phyloP scores from a whole-genome alignment of 30 jellyfish, hydroid and myxozoan species.

The Aurelia coerulea region DNA sequence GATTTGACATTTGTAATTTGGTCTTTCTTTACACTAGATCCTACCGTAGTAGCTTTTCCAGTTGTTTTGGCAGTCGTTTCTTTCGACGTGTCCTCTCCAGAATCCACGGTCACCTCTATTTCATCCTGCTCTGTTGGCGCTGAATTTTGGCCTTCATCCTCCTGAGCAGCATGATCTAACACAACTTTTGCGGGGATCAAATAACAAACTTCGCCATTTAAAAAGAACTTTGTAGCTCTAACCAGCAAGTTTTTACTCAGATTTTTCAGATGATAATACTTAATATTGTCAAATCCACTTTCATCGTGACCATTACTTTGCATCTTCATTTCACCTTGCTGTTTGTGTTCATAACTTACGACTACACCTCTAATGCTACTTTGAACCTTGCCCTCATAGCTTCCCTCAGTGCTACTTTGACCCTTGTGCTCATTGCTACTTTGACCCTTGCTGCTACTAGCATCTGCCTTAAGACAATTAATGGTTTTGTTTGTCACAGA shows the following conservation, averaged over 20 bases:
- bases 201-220: constrained; percentile 55
- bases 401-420: not conserved
- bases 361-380: too few species aligned
- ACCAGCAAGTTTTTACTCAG: not conserved
- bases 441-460: not conserved
- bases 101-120: too few species aligned
- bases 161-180: not conserved
- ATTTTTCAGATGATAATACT: not conserved
- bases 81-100: too few species aligned
- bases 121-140: not conserved
- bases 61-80: too few species aligned
- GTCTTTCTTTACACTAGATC: too few species aligned
- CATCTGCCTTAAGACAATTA: not conserved
- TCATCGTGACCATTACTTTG: too few species aligned
- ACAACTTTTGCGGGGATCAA: constrained; percentile 50
- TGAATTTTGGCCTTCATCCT: constrained; percentile 4
- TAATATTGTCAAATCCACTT: not conserved
- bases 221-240: constrained; percentile 22
- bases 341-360: too few species aligned
- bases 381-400: not conserved
- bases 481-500: not conserved
- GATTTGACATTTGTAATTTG: too few species aligned
- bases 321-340: too few species aligned
- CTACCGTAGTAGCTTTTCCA: too few species aligned
- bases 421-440: not conserved